Conservation (phyloP, 2,888 invertebrate genomes). For the Hecatera dysodea region DNA sequence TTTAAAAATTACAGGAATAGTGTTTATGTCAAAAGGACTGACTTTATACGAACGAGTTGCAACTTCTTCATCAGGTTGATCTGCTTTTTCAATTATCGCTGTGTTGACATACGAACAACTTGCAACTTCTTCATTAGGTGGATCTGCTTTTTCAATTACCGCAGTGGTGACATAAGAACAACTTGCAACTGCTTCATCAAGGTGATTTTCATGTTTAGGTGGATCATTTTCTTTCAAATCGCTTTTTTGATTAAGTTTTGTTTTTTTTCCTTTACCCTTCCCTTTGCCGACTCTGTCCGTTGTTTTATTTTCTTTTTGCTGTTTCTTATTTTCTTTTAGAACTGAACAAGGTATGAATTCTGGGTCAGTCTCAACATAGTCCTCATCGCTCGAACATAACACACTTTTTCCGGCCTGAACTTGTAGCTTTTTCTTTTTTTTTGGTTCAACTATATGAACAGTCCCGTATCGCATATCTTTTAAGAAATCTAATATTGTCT, state of each 20-base stretch:
- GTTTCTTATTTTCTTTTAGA: neutral
- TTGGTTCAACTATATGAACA: neutral
- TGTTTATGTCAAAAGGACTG: conserved; percentile 4
- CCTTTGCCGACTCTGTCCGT: neutral
- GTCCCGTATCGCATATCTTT: conserved; percentile 11
- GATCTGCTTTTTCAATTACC: conserved; percentile 4
- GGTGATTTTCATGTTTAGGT: conserved; percentile 1
- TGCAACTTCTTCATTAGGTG: neutral
- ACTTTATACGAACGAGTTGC: conserved; percentile 2
- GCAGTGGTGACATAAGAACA: neutral
- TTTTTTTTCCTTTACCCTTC: conserved; percentile 11
- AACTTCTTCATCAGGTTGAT: neutral
- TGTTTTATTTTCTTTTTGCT: neutral
- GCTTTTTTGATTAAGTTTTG: neutral
- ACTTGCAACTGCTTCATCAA: neutral
- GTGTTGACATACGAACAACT: neutral
- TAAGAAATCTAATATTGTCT: neutral
- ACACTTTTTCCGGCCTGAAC: conserved; percentile 5
- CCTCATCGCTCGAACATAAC: conserved; percentile 1
- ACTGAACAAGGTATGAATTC: neutral
- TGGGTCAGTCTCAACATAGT: neutral
- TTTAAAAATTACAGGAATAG: conserved; percentile 4
- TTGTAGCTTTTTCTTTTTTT: conserved; percentile 1
- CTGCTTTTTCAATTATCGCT: neutral
- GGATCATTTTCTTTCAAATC: conserved; percentile 5